Evolutionary conservation across 2,113 vertebrate genomes (phyloP).

Genomic region (Taurulus bubalis): DNA sequence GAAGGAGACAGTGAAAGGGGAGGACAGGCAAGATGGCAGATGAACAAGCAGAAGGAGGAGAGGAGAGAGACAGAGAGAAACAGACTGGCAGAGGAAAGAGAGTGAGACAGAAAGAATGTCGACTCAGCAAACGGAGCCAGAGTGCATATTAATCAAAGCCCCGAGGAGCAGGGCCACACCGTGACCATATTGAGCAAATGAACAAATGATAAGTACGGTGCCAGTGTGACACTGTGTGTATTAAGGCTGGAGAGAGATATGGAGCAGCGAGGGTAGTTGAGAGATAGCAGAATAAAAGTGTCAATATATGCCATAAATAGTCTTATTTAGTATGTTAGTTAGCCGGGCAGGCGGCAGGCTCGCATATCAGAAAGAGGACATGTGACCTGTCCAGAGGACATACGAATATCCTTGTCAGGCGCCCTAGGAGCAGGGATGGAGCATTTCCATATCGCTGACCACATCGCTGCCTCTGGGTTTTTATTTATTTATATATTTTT

Average conservation of each 20-base stretch:
- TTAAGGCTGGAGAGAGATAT: constrained; percentile 19
- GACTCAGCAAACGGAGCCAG: constrained; percentile 48
- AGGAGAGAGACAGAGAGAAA: constrained; percentile 17
- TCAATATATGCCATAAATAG: constrained; percentile 69
- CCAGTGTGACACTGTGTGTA: constrained; percentile 42
- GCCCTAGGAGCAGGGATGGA: constrained; percentile 28
- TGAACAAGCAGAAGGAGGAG: constrained; percentile 28
- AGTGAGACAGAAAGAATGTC: constrained; percentile 12
- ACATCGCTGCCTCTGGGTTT: constrained; percentile 23
- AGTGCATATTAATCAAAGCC: constrained; percentile 56
- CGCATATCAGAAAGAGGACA: constrained; percentile 49
- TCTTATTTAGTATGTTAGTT: constrained; percentile 40
- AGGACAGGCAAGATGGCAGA: constrained; percentile 36
- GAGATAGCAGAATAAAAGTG: constrained; percentile 68
- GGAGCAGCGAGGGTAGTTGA: constrained; percentile 31
- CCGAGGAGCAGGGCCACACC: constrained; percentile 30
- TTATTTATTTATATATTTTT: constrained; percentile 37
- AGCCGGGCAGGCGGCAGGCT: constrained; percentile 36
- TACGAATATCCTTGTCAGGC: constrained; percentile 52
- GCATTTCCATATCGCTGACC: constrained; percentile 73
- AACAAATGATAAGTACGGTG: constrained; percentile 54
- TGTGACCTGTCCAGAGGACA: constrained; percentile 36
- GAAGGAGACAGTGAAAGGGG: constrained; percentile 24
- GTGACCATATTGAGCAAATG: constrained; percentile 21
- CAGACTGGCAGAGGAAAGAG: neutral